These are phyloP conservation scores for Embidobia sp. DNA, from an alignment of 2,888 invertebrate species.

Conservation along the genomic window DNA sequence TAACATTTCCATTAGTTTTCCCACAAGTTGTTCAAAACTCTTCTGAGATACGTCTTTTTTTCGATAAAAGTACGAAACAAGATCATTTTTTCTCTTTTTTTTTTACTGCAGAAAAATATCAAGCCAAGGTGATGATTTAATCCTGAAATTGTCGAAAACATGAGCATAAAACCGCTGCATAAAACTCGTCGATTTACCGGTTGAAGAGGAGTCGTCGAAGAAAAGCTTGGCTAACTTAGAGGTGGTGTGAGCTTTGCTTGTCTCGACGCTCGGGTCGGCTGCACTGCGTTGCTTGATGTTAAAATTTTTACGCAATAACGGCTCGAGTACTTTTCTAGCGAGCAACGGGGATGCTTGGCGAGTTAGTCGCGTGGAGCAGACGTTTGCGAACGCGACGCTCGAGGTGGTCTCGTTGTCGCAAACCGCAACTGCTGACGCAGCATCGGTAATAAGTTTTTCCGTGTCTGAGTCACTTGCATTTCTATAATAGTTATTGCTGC, in stretches of 20 bases:
- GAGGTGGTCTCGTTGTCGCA: constrained; percentile 82
- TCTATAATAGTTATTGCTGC: constrained; percentile 82
- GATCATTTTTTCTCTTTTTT: no score
- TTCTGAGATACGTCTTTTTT: no score
- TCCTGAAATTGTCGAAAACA: no score
- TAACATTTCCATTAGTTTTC: no score
- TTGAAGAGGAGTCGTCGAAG: constrained; percentile 70
- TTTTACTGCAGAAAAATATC: no score
- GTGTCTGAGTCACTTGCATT: constrained; percentile 87
- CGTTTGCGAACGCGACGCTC: constrained; percentile 71
- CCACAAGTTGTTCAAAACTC: no score
- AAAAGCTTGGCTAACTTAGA: constrained; percentile 70
- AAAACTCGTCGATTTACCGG: constrained; percentile 71
- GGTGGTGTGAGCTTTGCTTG: constrained; percentile 66
- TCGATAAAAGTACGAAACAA: no score
- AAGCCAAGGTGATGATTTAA: no score
- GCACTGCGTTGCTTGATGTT: constrained; percentile 69
- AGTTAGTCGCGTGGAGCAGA: constrained; percentile 68
- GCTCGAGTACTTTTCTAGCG: constrained; percentile 73
- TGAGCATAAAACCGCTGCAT: no score
- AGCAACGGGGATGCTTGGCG: constrained; percentile 71
- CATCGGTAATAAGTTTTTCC: constrained; percentile 88
- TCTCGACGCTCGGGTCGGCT: constrained; percentile 65
- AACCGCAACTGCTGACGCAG: constrained; percentile 84
- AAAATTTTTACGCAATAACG: constrained; percentile 74